Base-by-base conservation (phyloP, 2,113 vertebrate genomes). In the Poeciliopsis occidentalis region DNA sequence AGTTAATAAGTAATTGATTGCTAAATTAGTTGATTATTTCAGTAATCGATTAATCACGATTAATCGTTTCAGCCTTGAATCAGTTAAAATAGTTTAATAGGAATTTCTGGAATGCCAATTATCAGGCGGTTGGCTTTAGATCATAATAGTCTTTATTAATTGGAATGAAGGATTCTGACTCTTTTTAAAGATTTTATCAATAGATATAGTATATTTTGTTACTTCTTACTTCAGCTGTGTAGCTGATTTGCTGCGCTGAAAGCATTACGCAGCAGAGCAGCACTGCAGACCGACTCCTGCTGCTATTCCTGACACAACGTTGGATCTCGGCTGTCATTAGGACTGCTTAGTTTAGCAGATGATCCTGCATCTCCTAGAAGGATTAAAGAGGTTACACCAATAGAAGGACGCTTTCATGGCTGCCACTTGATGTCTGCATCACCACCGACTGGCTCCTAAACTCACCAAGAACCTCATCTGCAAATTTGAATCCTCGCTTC, bases 321-420 rank as follows among this genome's bases (percentile, higher is more conserved):
- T 60, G 26, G 73, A 74, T 77, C 71, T 27, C 75, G 82, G 64
- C 68, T 63, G 71, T 73, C 76, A 74, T 74, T 54, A 78, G 72
- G 89, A 82, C 77, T 75, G 78, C 90, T 85, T 30, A 83, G 81
- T 82, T 87, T 84, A 91, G 88, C 78, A 66, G 72, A 81, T 84
- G 81, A 92, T 81, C 89, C 76, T 27, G 0, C 41, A 81, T 77
- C 41, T 77, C 5, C 51, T 85, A 80, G 85, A 75, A 47, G 88
- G 87, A 89, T 93, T 86, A 89, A 31, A 68, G 71, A 27, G 39
- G 71, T 62, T 73, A 65, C 34, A 71, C 76, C 71, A 80, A 12
- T 57, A 67, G 54, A 64, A 73, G 15, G 51, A 61, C 69, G 29
- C 67, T 41, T 76, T 63, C 67, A 66, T 17, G 12, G 31, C 39